phyloP scores from a whole-genome alignment of 2,113 vertebrate species.

The Corapipo altera region DNA sequence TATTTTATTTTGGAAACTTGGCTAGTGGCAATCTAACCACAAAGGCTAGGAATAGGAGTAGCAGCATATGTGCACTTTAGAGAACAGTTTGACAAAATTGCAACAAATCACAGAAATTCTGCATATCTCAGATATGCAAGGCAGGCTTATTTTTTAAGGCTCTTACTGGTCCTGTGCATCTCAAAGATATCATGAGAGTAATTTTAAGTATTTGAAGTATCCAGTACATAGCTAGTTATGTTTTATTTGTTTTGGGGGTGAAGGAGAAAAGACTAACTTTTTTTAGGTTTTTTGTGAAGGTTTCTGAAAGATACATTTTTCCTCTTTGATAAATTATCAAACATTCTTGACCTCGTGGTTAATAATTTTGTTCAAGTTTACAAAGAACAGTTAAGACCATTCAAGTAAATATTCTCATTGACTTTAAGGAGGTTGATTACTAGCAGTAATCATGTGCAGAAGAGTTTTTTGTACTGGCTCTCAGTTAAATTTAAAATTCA shows the following conservation, averaged over 20 bases:
- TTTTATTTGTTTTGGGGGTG: neutral
- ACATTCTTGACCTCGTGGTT: neutral
- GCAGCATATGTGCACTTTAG: neutral
- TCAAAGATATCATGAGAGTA: neutral
- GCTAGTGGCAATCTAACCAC: constrained; percentile 6
- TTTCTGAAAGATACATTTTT: neutral
- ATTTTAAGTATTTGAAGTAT: neutral
- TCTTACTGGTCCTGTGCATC: neutral
- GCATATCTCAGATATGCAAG: neutral
- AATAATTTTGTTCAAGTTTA: neutral
- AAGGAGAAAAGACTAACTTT: neutral
- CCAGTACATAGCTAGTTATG: neutral
- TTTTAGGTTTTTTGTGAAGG: neutral
- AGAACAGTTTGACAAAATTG: neutral
- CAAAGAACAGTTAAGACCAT: neutral
- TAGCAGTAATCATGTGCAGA: neutral
- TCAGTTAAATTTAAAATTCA: neutral
- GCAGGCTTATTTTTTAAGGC: neutral
- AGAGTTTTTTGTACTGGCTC: neutral
- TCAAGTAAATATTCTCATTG: neutral
- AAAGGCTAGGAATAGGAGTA: constrained; percentile 10
- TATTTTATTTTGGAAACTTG: constrained; percentile 62
- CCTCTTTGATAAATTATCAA: neutral
- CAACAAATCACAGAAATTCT: neutral
- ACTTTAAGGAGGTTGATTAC: neutral